phyloP scores from a whole-genome alignment of 2,113 vertebrate species.

The Numenius arquata region DNA sequence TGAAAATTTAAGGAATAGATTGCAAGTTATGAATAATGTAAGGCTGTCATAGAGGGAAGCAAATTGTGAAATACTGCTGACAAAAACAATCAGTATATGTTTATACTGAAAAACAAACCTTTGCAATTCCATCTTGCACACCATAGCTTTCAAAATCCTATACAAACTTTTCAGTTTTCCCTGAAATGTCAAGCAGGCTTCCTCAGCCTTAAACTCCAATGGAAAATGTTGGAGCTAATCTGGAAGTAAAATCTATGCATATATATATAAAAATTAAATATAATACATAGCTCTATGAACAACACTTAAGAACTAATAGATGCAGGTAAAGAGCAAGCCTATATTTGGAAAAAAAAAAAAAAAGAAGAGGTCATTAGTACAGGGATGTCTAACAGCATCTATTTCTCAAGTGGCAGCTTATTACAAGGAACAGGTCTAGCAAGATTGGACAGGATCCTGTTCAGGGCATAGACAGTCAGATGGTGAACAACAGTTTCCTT shows the following conservation, averaged over 20 bases:
- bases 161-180: not conserved
- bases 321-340: not conserved
- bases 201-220: not conserved
- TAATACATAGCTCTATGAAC: not conserved
- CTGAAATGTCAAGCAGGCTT: constrained; percentile 34
- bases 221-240: constrained; percentile 15
- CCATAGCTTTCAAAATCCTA: constrained; percentile 16
- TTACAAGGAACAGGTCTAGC: not conserved
- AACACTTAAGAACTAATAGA: not conserved
- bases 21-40: constrained; percentile 66
- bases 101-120: constrained; percentile 40
- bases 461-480: not conserved
- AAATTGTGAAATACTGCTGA: constrained; percentile 61
- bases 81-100: constrained; percentile 35
- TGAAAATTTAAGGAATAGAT: constrained; percentile 65
- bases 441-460: not conserved
- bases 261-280: not conserved
- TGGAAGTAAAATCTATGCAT: constrained; percentile 6
- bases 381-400: not conserved
- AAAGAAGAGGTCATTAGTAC: not conserved
- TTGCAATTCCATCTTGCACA: not conserved
- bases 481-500: not conserved
- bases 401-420: not conserved
- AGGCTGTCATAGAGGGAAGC: constrained; percentile 54
- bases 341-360: not conserved